A percentile compares a stretch with the other conserved stretches of the same genome.
These are phyloP conservation scores for Coracias cyanogaster DNA, from an alignment of 2,797 vertebrate genomes.

Conservation along the genomic window DNA sequence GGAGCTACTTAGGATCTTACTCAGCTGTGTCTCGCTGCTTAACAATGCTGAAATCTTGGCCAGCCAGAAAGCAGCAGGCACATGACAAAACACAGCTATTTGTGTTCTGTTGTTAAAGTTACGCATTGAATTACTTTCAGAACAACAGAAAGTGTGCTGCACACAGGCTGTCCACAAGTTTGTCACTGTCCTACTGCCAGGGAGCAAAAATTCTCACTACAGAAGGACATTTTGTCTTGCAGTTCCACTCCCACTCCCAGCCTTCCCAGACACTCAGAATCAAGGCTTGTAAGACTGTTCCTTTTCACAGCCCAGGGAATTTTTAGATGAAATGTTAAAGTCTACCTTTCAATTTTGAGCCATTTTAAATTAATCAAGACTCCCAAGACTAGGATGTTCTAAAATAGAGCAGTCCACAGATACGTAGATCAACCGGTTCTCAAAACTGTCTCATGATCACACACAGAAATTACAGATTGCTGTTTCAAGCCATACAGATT, in stretches of 20 bases:
- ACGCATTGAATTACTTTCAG: background rate
- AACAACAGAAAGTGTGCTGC: background rate
- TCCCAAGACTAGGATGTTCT: background rate
- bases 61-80: background rate
- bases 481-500: background rate
- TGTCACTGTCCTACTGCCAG: background rate
- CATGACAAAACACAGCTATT: background rate
- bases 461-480: background rate
- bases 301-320: background rate
- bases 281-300: background rate
- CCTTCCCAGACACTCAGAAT: background rate
- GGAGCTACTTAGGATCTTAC: background rate
- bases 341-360: background rate
- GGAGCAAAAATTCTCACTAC: background rate
- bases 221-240: background rate
- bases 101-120: background rate
- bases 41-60: background rate
- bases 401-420: background rate
- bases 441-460: background rate
- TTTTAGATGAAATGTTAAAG: background rate
- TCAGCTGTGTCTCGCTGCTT: background rate
- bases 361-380: background rate
- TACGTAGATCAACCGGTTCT: background rate
- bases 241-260: background rate
- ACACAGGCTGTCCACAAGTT: background rate